Evolutionary conservation across 2,888 invertebrate genomes (phyloP).

Genomic region (Cataglyphis albicans): DNA sequence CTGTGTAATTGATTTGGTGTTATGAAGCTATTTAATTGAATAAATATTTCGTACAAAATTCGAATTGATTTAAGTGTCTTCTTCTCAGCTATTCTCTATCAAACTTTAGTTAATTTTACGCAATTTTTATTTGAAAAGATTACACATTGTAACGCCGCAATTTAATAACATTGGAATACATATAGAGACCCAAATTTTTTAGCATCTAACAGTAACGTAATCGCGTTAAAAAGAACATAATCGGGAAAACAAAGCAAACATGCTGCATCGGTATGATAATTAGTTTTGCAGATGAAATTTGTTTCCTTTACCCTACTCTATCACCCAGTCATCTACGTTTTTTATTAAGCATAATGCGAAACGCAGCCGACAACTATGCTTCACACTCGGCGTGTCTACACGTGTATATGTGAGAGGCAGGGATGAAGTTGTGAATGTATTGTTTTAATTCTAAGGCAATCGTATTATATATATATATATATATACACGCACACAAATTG

Average conservation of each 20-base stretch:
- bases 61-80: constrained; percentile 52
- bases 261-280: constrained; percentile 62
- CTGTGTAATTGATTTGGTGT: constrained; percentile 78
- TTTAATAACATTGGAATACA: not conserved
- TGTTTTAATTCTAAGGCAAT: not conserved
- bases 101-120: not conserved
- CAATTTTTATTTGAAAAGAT: constrained; percentile 35
- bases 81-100: constrained; percentile 22
- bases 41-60: constrained; percentile 80
- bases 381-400: constrained; percentile 25
- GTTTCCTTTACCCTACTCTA: constrained; percentile 60
- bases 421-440: constrained; percentile 19
- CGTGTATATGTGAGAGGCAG: constrained; percentile 41
- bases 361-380: constrained; percentile 74
- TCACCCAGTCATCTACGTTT: constrained; percentile 69
- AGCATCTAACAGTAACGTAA: not conserved
- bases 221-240: not conserved
- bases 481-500: no score
- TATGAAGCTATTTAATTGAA: constrained; percentile 80
- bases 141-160: not conserved
- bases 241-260: constrained; percentile 36
- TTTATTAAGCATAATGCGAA: constrained; percentile 78
- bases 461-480: not conserved
- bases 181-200: not conserved
- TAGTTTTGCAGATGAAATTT: constrained; percentile 77